phyloP scores from a whole-genome alignment of 2,797 vertebrate species.

The Notoglanidium macrostoma region DNA sequence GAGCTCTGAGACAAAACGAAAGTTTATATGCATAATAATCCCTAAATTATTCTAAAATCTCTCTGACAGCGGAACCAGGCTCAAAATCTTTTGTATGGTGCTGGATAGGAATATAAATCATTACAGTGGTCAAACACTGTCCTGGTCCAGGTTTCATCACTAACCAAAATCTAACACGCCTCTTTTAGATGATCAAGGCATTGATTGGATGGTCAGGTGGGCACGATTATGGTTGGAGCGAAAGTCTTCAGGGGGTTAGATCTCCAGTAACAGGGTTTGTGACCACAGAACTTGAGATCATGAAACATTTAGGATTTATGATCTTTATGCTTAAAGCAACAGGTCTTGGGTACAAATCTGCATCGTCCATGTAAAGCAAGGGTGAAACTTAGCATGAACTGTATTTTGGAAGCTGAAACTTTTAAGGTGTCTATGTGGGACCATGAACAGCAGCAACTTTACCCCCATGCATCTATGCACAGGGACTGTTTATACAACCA shows the following conservation, averaged over 20 bases:
- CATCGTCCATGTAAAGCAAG: not conserved
- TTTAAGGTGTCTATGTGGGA: not conserved
- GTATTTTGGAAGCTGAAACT: not conserved
- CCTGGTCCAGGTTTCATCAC: no score
- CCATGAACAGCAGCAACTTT: not conserved
- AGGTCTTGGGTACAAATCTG: not conserved
- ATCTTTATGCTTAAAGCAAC: not conserved
- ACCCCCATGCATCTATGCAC: not conserved
- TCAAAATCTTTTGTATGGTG: not conserved
- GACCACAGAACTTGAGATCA: not conserved
- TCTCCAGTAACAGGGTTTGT: no score
- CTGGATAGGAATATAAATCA: not conserved
- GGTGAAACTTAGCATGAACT: not conserved
- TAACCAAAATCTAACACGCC: no score
- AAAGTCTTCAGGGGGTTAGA: no score
- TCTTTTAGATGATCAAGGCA: no score
- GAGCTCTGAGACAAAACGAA: not conserved
- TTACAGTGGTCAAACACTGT: not conserved
- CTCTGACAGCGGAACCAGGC: not conserved
- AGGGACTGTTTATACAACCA: not conserved
- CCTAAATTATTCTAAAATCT: not conserved
- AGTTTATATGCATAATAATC: not conserved
- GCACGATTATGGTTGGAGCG: no score
- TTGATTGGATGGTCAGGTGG: no score
- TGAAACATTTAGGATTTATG: not conserved